Conservation (phyloP, 1,140 invertebrate genomes). For the Palaemon carinicauda region DNA sequence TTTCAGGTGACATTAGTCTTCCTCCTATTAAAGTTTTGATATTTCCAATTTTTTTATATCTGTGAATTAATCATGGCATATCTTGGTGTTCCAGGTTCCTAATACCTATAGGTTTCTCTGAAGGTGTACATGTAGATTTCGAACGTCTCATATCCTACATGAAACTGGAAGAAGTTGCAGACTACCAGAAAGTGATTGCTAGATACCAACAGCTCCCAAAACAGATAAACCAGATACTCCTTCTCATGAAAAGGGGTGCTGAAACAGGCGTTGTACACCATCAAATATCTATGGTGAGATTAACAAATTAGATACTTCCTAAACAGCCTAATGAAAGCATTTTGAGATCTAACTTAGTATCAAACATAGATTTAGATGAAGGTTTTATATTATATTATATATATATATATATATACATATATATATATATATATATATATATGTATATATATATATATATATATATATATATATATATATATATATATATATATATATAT, state of each 20-base stretch:
- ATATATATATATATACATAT: too few relatives aligned
- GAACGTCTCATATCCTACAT: constrained; percentile 59
- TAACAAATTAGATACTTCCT: neutral
- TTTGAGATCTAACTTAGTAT: too few relatives aligned
- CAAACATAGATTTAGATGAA: too few relatives aligned
- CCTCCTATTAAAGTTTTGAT: too few relatives aligned
- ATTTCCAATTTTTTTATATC: too few relatives aligned
- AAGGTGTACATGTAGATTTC: constrained; percentile 61
- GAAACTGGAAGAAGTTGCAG: constrained; percentile 33
- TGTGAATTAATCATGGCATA: too few relatives aligned
- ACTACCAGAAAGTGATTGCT: constrained; percentile 56
- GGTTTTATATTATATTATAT: too few relatives aligned
- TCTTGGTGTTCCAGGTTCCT: constrained; percentile 37
- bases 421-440: too few relatives aligned
- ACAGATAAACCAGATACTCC: constrained; percentile 60
- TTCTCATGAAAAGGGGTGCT: constrained; percentile 61
- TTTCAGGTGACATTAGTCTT: too few relatives aligned
- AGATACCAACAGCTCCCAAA: constrained; percentile 33
- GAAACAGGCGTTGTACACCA: constrained; percentile 54
- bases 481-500: neutral
- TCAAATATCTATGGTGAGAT: constrained; percentile 60
- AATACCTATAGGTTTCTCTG: constrained; percentile 59
- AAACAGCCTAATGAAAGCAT: too few relatives aligned
- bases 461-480: neutral
- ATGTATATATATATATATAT: too few relatives aligned